Base-by-base conservation (phyloP, 2,797 vertebrate genomes). In the Myotis vivesi region DNA sequence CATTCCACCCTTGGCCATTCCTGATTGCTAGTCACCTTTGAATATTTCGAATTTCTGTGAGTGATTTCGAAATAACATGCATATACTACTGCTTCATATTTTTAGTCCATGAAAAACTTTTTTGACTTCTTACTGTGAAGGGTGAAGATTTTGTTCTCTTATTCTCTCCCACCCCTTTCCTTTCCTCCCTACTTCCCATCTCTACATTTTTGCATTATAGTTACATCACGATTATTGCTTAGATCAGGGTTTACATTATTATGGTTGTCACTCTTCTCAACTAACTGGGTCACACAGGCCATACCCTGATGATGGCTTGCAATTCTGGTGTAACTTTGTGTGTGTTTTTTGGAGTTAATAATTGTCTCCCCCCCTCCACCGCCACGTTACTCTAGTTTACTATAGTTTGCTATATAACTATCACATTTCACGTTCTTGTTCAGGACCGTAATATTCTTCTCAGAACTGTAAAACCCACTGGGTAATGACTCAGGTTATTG, bases 31-130 rank as follows among this genome's bases (percentile, higher is more conserved):
- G 55, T 82, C n/a, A 85, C 30, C 36, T 89, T 75, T 89, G 75
- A 83, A 57, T 89, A 57, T 94, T 89, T 92, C 46, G 25, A 93
- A 64, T 80, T 94, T 88, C 53, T 81, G 23, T 91, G 86, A 83
- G 53, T 87, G 38, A 46, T 76, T 93, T 89, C 66, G 82, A 76
- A 88, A 62, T 95, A 82, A 62, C 38, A 16, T 73, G 55, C 36
- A 77, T 55, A 49, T 80, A n/a, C 44, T 83, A 46, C 76, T 64
- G 30, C 62, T 95, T 90, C 49, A 15, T 49, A 75, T 79, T 86
- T 92, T 87, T 38, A 80, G 82, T 66, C 46, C 69, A 57, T 81
- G 84, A 91, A 33, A 66, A 86, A 2, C 20, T 44, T 53, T 88
- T 77, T 82, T 93, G 2, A 25, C 72, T 71, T 86, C 38, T 15